phyloP scores from a whole-genome alignment of 2,113 vertebrate genomes.

The Etheostoma spectabile region DNA sequence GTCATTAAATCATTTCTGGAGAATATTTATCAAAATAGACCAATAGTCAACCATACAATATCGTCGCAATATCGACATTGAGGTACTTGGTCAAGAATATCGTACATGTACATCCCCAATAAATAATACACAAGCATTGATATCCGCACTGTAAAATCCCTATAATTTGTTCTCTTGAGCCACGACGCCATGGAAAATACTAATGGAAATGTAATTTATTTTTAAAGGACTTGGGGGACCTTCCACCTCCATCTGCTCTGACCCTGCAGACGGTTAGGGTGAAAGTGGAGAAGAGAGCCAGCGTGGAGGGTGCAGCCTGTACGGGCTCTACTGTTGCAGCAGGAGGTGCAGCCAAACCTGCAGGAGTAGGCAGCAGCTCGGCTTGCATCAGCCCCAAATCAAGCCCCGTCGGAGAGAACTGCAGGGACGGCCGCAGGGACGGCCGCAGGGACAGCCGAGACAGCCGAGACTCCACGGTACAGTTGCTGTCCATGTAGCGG shows the following conservation, averaged over 20 bases:
- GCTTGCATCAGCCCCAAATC: constrained; percentile 73
- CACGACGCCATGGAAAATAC: not conserved
- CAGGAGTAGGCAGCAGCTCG: constrained; percentile 40
- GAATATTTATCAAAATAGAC: too few species aligned
- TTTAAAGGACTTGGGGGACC: constrained; percentile 85
- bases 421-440: constrained; percentile 64
- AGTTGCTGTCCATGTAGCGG: too few species aligned
- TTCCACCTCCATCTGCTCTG: constrained; percentile 86
- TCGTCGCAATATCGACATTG: too few species aligned
- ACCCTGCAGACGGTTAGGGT: constrained; percentile 92
- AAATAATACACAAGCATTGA: not conserved
- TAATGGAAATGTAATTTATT: not conserved
- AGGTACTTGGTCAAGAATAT: too few species aligned
- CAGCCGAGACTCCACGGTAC: constrained; percentile 71
- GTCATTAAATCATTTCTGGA: too few species aligned
- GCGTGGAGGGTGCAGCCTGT: constrained; percentile 76
- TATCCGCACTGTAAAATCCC: not conserved
- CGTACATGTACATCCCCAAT: not conserved
- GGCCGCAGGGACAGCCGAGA: not conserved
- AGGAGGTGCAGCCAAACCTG: constrained; percentile 45
- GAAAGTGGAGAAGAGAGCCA: constrained; percentile 89
- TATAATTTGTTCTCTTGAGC: not conserved
- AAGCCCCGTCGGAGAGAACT: constrained; percentile 50
- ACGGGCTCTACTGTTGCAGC: constrained; percentile 33
- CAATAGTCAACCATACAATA: too few species aligned